Evolutionary conservation across 2,113 vertebrate species (phyloP), one percentile per base, ranked within the genome.

Genomic region (Ovis canadensis): DNA sequence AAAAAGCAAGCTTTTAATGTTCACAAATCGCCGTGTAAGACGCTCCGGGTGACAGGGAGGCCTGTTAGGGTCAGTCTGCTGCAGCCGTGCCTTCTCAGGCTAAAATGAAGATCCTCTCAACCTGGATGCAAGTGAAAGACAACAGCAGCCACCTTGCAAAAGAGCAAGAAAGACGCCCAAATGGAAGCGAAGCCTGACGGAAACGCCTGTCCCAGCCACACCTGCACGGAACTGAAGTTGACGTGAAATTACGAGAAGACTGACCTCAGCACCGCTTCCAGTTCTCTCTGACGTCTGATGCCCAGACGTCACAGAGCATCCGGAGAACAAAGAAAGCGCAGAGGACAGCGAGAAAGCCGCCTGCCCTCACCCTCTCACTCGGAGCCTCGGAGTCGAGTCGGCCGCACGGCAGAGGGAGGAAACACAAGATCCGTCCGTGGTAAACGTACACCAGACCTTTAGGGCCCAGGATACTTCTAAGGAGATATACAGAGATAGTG

Each of bases 271-370:
- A 71, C 94, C 86, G 17, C 93, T 90, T 91, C 74, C 82, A 40
- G 94, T 96, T 95, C 60, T 60, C 95, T 88, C 45, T 57, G 91
- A 96, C 98, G 96, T 71, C 96, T 57, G 81, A 97, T 88, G 91
- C 14, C 52, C 91, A 96, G 91, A 93, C 45, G 96, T 8, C 90
- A 83, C 6, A 16, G 27, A 33, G 71, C 7, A 86, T 59, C 90
- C 55, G 48, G 80, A 92, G 54, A 55, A 92, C 74, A 93, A 59
- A 93, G 94, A 60, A 95, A 82, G 85, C 3, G 67, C 80, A 81
- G 71, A 91, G 87, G 92, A 31, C 71, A 82, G 59, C 90, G 62
- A n/a, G 43, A 88, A 43, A 55, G 80, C 59, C 27, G 33, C 45
- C 52, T 62, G 3, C 5, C 16, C 23, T 23, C 88, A n/a, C 67